A percentile compares a stretch with the other conserved stretches of the same genome.
Evolutionary conservation across 2,888 invertebrate species (phyloP).

Genomic region (Nymphalis urticae): DNA sequence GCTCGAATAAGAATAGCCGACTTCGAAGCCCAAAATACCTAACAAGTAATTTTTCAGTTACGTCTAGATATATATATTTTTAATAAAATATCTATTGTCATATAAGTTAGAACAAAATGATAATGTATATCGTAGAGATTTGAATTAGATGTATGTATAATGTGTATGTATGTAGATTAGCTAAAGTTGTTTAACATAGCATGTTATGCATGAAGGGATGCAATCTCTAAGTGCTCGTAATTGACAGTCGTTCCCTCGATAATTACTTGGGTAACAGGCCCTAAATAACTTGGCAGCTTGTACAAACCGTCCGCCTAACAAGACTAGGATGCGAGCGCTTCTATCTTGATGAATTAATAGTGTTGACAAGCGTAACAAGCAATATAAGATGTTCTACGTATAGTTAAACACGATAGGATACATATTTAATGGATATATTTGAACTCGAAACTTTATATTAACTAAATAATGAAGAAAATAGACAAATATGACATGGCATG

Average conservation of each 20-base stretch:
- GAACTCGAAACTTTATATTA: too few relatives aligned
- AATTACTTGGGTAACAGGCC: conserved; percentile 25
- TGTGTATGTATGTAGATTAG: conserved; percentile 6
- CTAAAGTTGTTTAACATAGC: conserved; percentile 17
- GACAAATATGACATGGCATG: too few relatives aligned
- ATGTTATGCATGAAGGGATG: conserved; percentile 27
- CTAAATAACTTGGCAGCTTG: conserved; percentile 29
- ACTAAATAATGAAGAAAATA: too few relatives aligned
- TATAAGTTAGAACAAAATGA: neutral
- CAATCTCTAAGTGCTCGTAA: conserved; percentile 33
- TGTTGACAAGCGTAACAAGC: conserved; percentile 13
- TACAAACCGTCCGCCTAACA: conserved; percentile 27
- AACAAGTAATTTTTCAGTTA: conserved; percentile 2
- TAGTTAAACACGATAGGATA: neutral
- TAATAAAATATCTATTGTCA: neutral
- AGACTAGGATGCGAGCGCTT: conserved; percentile 20
- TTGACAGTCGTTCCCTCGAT: conserved; percentile 32
- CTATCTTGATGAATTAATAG: conserved; percentile 30
- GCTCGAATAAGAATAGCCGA: conserved; percentile 90
- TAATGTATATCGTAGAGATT: neutral
- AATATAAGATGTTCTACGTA: conserved; percentile 2
- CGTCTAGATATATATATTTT: neutral
- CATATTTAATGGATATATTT: neutral
- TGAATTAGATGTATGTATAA: too few relatives aligned
- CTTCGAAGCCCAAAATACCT: conserved; percentile 86